A percentile compares a stretch with the other conserved stretches of the same genome.
Evolutionary conservation across 2,888 invertebrate species (phyloP).

Genomic region (Cryptophagus acutangulus): DNA sequence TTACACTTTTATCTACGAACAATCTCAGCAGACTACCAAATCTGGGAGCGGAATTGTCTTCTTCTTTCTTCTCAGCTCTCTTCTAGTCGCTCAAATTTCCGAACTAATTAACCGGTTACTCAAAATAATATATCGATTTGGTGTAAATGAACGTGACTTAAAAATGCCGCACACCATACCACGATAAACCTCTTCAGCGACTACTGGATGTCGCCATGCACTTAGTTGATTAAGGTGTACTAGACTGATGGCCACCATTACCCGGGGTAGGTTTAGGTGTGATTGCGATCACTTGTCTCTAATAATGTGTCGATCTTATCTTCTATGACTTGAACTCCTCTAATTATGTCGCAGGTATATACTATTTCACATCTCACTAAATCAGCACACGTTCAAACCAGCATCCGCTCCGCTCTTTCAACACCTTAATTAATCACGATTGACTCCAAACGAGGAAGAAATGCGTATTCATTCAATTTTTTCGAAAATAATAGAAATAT

Average conservation of each 20-base stretch:
- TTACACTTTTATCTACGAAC: constrained; percentile 9
- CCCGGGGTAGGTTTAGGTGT: constrained; percentile 28
- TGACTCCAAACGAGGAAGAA: neutral
- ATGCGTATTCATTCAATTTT: neutral
- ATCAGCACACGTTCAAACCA: too few relatives aligned
- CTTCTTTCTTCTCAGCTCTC: too few relatives aligned
- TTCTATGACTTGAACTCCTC: constrained; percentile 20
- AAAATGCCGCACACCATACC: constrained; percentile 18
- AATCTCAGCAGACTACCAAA: constrained; percentile 10
- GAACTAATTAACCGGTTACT: too few relatives aligned
- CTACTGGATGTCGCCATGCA: constrained; percentile 16
- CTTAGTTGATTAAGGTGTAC: constrained; percentile 31
- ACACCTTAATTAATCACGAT: constrained; percentile 11
- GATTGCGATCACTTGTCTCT: constrained; percentile 35
- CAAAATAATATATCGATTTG: neutral
- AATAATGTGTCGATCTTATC: constrained; percentile 34
- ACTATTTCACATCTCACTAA: too few relatives aligned
- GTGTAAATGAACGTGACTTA: constrained; percentile 19
- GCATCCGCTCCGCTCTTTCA: too few relatives aligned
- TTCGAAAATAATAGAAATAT: neutral
- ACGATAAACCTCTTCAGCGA: too few relatives aligned
- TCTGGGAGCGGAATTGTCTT: constrained; percentile 6
- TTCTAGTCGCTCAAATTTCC: too few relatives aligned
- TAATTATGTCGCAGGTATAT: constrained; percentile 33
- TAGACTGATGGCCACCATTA: constrained; percentile 32